Conservation (phyloP, 2,113 vertebrate genomes). For the Triplophysa tibetana region DNA sequence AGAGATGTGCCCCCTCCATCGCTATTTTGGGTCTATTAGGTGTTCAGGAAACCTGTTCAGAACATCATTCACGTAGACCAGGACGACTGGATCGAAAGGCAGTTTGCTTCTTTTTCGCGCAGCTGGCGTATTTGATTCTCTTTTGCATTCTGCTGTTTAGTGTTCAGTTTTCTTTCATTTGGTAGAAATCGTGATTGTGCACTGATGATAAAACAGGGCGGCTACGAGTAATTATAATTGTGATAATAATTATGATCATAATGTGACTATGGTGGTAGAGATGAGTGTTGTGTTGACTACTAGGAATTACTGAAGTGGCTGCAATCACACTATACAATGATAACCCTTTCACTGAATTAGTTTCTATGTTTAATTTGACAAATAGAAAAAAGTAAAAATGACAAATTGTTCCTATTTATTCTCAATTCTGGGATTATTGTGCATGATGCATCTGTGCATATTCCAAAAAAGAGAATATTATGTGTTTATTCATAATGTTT, state of each 20-base stretch:
- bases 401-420: background rate
- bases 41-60: conserved; percentile 31
- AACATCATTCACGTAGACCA: conserved; percentile 37
- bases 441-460: background rate
- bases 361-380: background rate
- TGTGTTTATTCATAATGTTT: too few relatives aligned
- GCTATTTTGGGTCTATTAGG: conserved; percentile 23
- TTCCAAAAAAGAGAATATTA: background rate
- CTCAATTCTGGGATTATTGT: background rate
- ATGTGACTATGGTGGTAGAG: conserved; percentile 7
- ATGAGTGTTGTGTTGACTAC: background rate
- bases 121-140: background rate
- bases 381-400: too few relatives aligned
- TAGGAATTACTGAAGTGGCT: background rate
- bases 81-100: conserved; percentile 25
- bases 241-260: conserved; percentile 9
- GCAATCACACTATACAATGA: background rate
- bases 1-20: conserved; percentile 36
- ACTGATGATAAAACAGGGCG: background rate
- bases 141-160: background rate
- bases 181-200: background rate
- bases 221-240: conserved; percentile 30
- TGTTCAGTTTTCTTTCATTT: background rate
- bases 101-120: background rate
- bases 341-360: background rate